Evolutionary conservation across 2,797 vertebrate species (phyloP), one percentile per base, ranked within the genome.

Genomic region (Pachyuromys duprasi): DNA sequence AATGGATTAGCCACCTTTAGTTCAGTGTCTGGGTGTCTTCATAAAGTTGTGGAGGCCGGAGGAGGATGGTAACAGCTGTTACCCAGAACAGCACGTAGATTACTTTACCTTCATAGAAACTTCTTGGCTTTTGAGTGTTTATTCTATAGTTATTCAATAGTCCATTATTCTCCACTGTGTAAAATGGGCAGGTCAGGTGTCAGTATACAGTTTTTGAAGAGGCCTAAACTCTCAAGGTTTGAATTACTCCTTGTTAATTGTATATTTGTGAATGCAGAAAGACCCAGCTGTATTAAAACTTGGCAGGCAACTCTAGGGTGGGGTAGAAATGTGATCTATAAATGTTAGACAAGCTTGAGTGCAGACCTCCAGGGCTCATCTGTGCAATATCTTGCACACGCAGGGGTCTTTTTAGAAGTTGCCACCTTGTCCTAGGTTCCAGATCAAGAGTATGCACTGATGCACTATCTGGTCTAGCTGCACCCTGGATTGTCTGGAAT

Each of bases 331-430:
- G 22, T 62, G 60, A 49, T 69, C 42, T 33, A 28, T 65, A 69
- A 45, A 36, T 15, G 22, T 53, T 70, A 18, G 5, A 53, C 55
- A 92, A 75, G 39, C 28, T 13, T 78, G 63, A 78, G 31, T 82
- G 33, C 42, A 87, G 62, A 88, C 78, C 69, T 88, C n/a, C 45
- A 62, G 42, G 82, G 82, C 62, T 62, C n/a, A 13, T 36, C 20
- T 89, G 89, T 91, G 69, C n/a, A 79, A 8, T 69, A 9, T 95
- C 96, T 96, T 24, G 26, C 60, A 75, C 92, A 49, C 55, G 0
- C 24, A 45, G 36, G 93, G 76, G 22, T 62, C 93, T 45, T 92
- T 92, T 87, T 60, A 55, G 49, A 3, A 36, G 62, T 81, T 89
- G 57, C 39, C 76, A n/a, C 33, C 65, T 82, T 87, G 42, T 93